Evolutionary conservation across 2,888 invertebrate genomes (phyloP).

Genomic region (Hydrotaea diabolus): DNA sequence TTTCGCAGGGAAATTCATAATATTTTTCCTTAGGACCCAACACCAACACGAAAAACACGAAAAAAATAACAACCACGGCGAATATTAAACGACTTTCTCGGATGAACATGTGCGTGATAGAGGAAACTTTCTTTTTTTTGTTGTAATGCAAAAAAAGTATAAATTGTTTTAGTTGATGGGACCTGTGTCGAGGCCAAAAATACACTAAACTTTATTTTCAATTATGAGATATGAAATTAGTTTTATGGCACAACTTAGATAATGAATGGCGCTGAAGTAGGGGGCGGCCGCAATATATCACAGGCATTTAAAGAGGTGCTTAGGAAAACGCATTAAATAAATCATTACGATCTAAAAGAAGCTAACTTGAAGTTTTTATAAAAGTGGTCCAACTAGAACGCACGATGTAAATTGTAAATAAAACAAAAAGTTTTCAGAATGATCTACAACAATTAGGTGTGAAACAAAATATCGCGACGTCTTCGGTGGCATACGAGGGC

Average conservation of each 20-base stretch:
- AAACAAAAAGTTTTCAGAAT: too few species aligned
- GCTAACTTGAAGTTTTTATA: too few species aligned
- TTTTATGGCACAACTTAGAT: background rate
- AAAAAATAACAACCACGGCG: background rate
- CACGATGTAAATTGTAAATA: too few species aligned
- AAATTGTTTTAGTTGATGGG: constrained; percentile 3
- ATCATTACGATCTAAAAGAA: too few species aligned
- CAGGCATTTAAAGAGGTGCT: too few species aligned
- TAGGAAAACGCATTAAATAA: too few species aligned
- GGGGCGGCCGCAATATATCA: too few species aligned
- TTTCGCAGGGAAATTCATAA: background rate
- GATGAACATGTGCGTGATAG: constrained; percentile 39
- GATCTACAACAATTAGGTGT: too few species aligned
- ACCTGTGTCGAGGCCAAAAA: background rate
- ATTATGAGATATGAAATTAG: background rate
- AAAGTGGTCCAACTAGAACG: too few species aligned
- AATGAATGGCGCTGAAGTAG: background rate
- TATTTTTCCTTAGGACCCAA: background rate
- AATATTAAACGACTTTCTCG: constrained; percentile 28
- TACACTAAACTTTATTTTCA: constrained; percentile 12
- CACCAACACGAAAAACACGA: background rate
- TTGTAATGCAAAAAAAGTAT: background rate
- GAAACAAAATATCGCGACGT: too few species aligned
- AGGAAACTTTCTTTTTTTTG: constrained; percentile 3
- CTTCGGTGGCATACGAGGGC: too few species aligned